A percentile compares a stretch with the other conserved stretches of the same genome.
These are phyloP conservation scores for Thera britannica DNA, from an alignment of 2,888 invertebrate species.

Conservation along the genomic window DNA sequence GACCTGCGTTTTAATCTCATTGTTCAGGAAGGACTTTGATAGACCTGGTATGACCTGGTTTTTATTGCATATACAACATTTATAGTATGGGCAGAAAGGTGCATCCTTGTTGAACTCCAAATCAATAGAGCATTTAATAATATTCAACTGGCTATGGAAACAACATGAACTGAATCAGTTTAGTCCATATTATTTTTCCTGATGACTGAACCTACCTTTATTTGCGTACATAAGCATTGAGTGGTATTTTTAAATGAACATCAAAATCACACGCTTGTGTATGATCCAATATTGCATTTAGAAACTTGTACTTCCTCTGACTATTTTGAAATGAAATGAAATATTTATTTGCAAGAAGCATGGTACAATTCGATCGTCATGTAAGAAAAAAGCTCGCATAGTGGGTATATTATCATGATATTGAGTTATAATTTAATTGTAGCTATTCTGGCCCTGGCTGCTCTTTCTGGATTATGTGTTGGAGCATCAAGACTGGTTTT, in stretches of 20 bases:
- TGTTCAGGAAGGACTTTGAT: slow-evolving; percentile 52
- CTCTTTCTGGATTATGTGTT: slow-evolving; percentile 83
- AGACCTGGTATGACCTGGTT: slow-evolving; percentile 46
- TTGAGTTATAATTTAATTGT: slow-evolving; percentile 26
- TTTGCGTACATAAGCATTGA: background rate
- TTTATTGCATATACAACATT: background rate
- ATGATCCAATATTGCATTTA: background rate
- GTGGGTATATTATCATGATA: background rate
- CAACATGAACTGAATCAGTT: background rate
- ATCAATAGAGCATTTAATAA: background rate
- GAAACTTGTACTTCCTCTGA: background rate
- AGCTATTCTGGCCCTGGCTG: slow-evolving; percentile 81
- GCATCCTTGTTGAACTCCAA: slow-evolving; percentile 11
- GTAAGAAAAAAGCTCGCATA: too few relatives aligned
- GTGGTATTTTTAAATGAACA: background rate
- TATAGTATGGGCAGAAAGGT: background rate
- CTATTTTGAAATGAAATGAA: background rate
- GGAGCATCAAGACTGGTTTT: slow-evolving; percentile 86
- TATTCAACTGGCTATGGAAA: too few relatives aligned
- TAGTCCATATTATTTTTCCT: background rate
- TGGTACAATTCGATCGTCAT: too few relatives aligned
- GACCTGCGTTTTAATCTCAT: slow-evolving; percentile 77
- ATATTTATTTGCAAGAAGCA: too few relatives aligned
- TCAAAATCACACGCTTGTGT: background rate
- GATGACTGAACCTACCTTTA: background rate